Evolutionary conservation across 1,140 invertebrate genomes (phyloP).

Genomic region (Panagrolaimus sp.): DNA sequence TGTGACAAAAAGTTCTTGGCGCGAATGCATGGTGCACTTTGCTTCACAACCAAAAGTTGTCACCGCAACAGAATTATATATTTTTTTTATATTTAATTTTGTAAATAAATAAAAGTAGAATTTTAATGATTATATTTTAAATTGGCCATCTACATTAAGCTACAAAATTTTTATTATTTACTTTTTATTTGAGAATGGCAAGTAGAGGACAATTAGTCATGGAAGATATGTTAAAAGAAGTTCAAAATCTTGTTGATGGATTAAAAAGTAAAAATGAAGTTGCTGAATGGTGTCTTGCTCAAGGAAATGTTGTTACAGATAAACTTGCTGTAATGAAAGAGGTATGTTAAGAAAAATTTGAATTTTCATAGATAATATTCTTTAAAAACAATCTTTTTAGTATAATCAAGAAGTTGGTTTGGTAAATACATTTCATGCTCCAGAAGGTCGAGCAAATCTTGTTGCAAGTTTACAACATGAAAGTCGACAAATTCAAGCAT

Average conservation of each 20-base stretch:
- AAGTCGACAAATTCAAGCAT: slow-evolving; percentile 18
- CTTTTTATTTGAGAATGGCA: background rate
- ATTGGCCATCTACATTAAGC: too few relatives aligned
- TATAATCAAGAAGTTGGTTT: slow-evolving; percentile 19
- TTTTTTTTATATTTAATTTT: too few relatives aligned
- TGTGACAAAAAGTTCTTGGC: too few relatives aligned
- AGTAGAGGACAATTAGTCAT: background rate
- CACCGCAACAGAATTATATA: too few relatives aligned
- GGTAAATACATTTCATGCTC: slow-evolving; percentile 16
- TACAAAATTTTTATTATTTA: too few relatives aligned
- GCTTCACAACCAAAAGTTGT: too few relatives aligned
- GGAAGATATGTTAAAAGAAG: background rate
- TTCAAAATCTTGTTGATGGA: slow-evolving; percentile 1
- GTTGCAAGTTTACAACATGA: slow-evolving; percentile 22
- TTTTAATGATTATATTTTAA: too few relatives aligned
- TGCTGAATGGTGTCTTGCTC: slow-evolving; percentile 11
- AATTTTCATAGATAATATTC: background rate
- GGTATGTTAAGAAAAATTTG: background rate
- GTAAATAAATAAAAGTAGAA: too few relatives aligned
- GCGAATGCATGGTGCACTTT: too few relatives aligned
- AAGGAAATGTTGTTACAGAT: slow-evolving; percentile 13
- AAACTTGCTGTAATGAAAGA: slow-evolving; percentile 23
- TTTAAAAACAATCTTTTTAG: slow-evolving; percentile 22
- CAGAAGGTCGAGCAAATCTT: slow-evolving; percentile 15
- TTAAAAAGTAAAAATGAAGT: background rate